These are phyloP conservation scores for Muscicapa comitata DNA, from an alignment of 2,797 vertebrate species.

Conservation along the genomic window DNA sequence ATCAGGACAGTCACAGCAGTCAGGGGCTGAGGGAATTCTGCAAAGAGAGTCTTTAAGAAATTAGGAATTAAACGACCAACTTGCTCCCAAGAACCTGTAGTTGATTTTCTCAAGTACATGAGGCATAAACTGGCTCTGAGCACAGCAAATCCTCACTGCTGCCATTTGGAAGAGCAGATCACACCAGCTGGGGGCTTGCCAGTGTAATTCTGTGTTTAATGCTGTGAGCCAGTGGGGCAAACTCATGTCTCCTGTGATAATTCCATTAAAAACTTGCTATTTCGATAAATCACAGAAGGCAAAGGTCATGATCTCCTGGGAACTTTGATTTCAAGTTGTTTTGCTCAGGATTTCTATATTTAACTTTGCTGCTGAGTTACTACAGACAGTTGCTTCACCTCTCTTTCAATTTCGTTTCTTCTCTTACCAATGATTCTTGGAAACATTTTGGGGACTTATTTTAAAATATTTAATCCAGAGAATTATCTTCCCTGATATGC, in stretches of 20 bases:
- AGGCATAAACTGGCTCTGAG: not conserved
- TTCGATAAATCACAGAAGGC: not conserved
- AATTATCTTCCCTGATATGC: not conserved
- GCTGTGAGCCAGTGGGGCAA: not conserved
- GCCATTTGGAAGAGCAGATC: not conserved
- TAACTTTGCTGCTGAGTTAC: not conserved
- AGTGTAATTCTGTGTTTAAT: not conserved
- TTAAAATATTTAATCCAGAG: not conserved
- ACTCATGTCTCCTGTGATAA: not conserved
- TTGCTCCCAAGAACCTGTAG: not conserved
- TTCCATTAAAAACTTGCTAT: not conserved
- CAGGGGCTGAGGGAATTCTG: not conserved
- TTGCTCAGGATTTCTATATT: not conserved
- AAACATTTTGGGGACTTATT: not conserved
- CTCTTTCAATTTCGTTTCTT: not conserved
- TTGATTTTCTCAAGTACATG: not conserved
- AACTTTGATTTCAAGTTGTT: not conserved
- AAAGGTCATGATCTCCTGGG: not conserved
- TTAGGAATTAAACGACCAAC: not conserved
- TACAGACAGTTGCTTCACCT: not conserved
- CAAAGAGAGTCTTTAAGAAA: not conserved
- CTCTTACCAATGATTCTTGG: not conserved
- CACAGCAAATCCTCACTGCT: not conserved
- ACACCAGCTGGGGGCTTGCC: not conserved
- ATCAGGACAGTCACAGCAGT: not conserved